Percentiles rank a stretch among this genome's conserved stretches.
These are phyloP conservation scores for Rousettus leschenaultii DNA, from an alignment of 2,113 vertebrate genomes.

Conservation along the genomic window DNA sequence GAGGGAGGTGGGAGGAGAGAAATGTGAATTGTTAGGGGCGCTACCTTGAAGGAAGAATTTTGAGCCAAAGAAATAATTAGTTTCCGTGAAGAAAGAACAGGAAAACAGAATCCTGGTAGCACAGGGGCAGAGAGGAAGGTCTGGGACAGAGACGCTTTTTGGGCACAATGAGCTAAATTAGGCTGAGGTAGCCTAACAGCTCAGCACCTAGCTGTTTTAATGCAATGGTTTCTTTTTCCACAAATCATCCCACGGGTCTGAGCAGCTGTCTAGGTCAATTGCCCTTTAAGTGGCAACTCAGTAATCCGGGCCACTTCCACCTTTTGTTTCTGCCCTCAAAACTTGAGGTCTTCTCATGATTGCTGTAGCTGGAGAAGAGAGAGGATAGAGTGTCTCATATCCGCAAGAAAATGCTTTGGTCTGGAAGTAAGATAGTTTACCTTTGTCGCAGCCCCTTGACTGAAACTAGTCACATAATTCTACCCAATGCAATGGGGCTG, in stretches of 20 bases:
- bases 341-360: neutral
- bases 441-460: neutral
- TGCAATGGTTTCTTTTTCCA: neutral
- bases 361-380: neutral
- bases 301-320: neutral
- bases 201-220: neutral
- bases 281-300: neutral
- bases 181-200: neutral
- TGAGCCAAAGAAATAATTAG: neutral
- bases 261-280: neutral
- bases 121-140: neutral
- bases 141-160: neutral
- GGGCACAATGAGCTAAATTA: too few relatives aligned
- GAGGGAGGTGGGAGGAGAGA: neutral
- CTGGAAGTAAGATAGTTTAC: neutral
- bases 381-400: neutral
- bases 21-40: neutral
- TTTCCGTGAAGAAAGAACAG: neutral
- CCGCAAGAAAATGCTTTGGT: neutral
- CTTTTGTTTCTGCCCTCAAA: neutral
- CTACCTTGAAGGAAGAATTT: neutral
- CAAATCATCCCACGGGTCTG: neutral
- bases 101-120: neutral
- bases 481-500: neutral
- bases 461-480: neutral